Evolutionary conservation across 2,113 vertebrate species (phyloP), one percentile per base, ranked within the genome.

Genomic region (Brachypodius melanocephalos): DNA sequence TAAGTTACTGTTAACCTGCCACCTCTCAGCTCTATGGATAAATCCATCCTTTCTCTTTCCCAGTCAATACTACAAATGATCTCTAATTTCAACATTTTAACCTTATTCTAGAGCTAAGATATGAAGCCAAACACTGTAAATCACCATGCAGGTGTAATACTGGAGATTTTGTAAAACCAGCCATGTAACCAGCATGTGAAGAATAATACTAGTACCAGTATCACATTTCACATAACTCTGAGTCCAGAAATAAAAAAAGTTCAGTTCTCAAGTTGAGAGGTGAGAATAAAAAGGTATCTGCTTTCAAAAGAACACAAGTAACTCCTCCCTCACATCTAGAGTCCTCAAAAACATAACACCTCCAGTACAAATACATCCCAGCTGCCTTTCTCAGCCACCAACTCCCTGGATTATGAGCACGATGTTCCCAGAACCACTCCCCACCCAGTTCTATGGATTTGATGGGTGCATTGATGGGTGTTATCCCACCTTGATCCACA

Each of bases 401-500:
- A 4, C 11, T 51, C 45, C 43, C 46, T 6, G 16, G 6, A 45
- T 19, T 7, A 38, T 0, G 4, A 46, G 45, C 26, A 25, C 0
- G 1, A 25, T 3, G 3, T 5, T 58, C 55, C 43, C 2, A 0
- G 57, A 63, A 34, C 38, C 2, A 5, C 45, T 20, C 12, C 26
- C 40, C 49, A 42, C 4, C 3, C 0, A 1, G 28, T 46, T 48
- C 42, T 19, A 0, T 0, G 55, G n/a, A 59, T 59, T 25, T 59
- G 57, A 59, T 25, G 52, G 18, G 4, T 15, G 42, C 42, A 15
- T 17, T 25, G 28, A 29, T 5, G 32, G 6, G 8, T 29, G 74
- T 46, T n/a, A 4, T 28, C 96, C 76, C 91, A 98, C 98, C 98
- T 98, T 97, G 91, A 98, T 98, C 98, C 98, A 98, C 38, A 98